Evolutionary conservation across 2,113 vertebrate genomes (phyloP), one percentile per base, ranked within the genome.

Genomic region (Gopherus flavomarginatus): DNA sequence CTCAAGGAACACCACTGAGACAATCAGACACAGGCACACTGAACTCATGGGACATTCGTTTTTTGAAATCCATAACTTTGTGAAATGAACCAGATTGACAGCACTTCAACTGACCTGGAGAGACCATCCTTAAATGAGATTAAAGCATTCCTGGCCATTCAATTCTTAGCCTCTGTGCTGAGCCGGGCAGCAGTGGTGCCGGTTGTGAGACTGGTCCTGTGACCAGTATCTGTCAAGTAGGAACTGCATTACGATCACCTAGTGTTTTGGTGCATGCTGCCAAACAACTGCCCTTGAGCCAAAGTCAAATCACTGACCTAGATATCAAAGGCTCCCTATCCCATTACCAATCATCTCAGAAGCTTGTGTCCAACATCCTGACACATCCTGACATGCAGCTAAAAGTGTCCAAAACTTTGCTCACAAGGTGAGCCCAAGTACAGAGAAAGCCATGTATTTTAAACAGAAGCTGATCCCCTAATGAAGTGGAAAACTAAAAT

Each of bases 371-470:
- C 92, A 90, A 93, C 16, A 78, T 90, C 86, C 83, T 86, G 93
- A 94, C n/a, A n/a, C n/a, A n/a, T n/a, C n/a, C n/a, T n/a, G n/a
- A n/a, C n/a, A n/a, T n/a, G 85, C 88, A 92, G 90, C 26, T 0
- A 50, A 84, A 88, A 57, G 81, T 35, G 16, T 79, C 42, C 69
- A 47, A 57, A 87, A 53, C 53, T 93, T 78, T 89, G 57, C 83
- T 87, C 89, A 81, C 92, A 92, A 97, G 95, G 96, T 96, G 93
- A 97, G 91, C 81, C 88, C 88, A 94, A 96, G 96, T 59, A 92
- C 91, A 84, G 94, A 95, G 94, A 95, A 88, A 96, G 95, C 84
- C 93, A 90, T 93, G 96, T 94, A 94, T 89, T 96, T 96, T 59
- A 69, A 96, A 97, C 86, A 87, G 92, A 94, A 95, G 77, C 84